A percentile compares a stretch with the other conserved stretches of the same genome.
Evolutionary conservation across 2,113 vertebrate genomes (phyloP).

Genomic region (Hippotragus niger): DNA sequence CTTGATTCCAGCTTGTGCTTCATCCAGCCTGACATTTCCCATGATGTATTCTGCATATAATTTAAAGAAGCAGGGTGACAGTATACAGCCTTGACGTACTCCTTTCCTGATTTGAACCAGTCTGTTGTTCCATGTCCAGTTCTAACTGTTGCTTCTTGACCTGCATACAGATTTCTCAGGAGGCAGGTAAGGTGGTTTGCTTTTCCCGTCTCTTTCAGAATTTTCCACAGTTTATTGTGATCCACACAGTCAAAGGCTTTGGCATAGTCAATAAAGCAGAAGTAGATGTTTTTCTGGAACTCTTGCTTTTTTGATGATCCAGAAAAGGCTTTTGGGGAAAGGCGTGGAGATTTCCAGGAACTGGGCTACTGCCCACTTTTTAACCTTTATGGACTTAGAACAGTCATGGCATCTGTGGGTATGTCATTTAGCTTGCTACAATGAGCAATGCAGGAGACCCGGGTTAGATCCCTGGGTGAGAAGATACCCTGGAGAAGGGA

Average conservation of each 20-base stretch:
- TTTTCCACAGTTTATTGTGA: neutral
- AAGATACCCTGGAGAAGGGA: neutral
- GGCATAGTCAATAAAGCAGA: neutral
- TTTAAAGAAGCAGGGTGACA: neutral
- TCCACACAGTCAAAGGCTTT: neutral
- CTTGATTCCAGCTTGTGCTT: neutral
- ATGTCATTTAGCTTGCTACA: neutral
- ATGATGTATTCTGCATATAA: neutral
- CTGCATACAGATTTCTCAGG: neutral
- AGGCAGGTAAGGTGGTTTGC: neutral
- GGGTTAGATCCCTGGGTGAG: neutral
- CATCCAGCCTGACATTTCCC: neutral
- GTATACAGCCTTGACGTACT: neutral
- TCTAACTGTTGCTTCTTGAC: neutral
- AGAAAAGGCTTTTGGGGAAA: neutral
- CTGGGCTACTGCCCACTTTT: neutral
- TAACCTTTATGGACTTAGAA: neutral
- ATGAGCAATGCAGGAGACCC: neutral
- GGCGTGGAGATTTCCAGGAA: neutral
- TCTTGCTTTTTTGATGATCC: neutral
- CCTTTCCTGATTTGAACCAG: neutral
- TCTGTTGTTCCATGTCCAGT: neutral
- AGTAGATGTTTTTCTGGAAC: neutral
- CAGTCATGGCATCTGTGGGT: neutral
- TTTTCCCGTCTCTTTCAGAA: neutral